A percentile compares a stretch with the other conserved stretches of the same genome.
Evolutionary conservation across 2,888 invertebrate genomes (phyloP).

Genomic region (Noctua janthina): DNA sequence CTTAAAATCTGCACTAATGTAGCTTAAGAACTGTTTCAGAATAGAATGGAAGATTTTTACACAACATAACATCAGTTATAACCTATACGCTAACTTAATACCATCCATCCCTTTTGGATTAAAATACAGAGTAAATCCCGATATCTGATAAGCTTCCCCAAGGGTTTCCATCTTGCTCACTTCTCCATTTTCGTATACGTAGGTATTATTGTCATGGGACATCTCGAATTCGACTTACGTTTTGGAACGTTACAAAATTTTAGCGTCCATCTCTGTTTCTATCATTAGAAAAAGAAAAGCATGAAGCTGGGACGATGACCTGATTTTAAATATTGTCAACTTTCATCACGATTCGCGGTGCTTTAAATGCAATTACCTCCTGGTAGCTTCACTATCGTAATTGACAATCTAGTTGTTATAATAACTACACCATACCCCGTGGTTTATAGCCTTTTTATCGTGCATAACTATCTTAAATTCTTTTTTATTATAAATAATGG

Average conservation of each 20-base stretch:
- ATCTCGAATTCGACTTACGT: not conserved
- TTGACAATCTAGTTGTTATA: constrained; percentile 49
- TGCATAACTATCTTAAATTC: constrained; percentile 46
- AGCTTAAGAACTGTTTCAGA: constrained; percentile 12
- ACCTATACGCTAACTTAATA: not conserved
- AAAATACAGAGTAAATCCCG: constrained; percentile 7
- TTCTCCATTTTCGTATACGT: constrained; percentile 1
- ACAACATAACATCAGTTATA: not conserved
- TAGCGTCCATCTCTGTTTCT: not conserved
- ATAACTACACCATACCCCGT: constrained; percentile 33
- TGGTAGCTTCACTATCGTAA: constrained; percentile 46
- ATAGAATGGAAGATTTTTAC: constrained; percentile 1
- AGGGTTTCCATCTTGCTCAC: constrained; percentile 9
- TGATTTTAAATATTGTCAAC: constrained; percentile 29
- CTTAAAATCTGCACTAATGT: constrained; percentile 32
- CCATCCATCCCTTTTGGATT: constrained; percentile 2
- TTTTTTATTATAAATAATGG: constrained; percentile 65
- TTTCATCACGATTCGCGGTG: constrained; percentile 36
- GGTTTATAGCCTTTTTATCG: constrained; percentile 59
- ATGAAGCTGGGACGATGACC: constrained; percentile 9
- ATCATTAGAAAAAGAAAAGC: not conserved
- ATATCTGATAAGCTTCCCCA: constrained; percentile 20
- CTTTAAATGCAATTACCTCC: constrained; percentile 38
- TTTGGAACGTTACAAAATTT: not conserved
- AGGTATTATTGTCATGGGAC: not conserved